phyloP scores from a whole-genome alignment of 2,113 vertebrate genomes.

The Eira barbara region DNA sequence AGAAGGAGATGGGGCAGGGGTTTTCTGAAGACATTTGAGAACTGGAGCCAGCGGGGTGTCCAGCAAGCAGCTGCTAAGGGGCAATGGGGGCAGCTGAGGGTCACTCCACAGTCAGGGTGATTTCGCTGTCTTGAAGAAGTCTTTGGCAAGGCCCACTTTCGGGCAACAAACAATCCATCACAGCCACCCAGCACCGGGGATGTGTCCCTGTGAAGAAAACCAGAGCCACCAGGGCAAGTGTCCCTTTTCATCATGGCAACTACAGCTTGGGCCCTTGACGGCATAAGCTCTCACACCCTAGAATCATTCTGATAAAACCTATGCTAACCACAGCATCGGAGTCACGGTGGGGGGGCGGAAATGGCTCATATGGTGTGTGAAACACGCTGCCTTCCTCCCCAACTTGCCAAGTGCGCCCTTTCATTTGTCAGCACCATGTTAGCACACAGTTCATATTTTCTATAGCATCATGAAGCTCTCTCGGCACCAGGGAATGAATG shows the following conservation, averaged over 20 bases:
- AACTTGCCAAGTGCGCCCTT: not conserved
- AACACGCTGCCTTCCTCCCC: not conserved
- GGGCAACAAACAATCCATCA: not conserved
- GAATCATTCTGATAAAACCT: not conserved
- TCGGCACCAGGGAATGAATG: not conserved
- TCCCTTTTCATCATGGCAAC: not conserved
- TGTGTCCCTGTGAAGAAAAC: not conserved
- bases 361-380: not conserved
- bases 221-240: not conserved
- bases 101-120: not conserved
- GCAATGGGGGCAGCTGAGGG: not conserved
- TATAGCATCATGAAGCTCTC: not conserved
- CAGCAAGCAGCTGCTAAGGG: not conserved
- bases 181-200: accelerated
- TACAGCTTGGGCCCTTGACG: not conserved
- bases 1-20: not conserved
- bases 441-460: not conserved
- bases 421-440: not conserved
- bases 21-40: not conserved
- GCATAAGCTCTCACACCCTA: accelerated
- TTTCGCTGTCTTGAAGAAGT: not conserved
- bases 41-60: not conserved
- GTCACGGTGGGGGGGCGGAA: not conserved
- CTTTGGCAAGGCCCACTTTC: not conserved
- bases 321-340: not conserved